Base-by-base conservation (phyloP, 2,113 vertebrate species). In the Eulacestoma nigropectus region DNA sequence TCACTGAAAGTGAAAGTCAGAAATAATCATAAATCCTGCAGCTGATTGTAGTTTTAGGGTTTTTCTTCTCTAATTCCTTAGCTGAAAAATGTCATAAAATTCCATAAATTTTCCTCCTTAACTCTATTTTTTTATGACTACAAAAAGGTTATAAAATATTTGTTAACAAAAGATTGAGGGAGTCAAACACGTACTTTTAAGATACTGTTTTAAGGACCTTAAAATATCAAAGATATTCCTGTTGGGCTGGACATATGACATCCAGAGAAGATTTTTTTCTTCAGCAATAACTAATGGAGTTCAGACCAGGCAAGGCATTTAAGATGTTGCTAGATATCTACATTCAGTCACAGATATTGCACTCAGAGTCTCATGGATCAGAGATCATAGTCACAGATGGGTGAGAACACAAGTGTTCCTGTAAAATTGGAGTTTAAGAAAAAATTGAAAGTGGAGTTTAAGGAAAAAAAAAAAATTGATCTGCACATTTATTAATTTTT, bases 161-260 rank as follows among this genome's bases (percentile, higher is more conserved):
- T 86, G 7, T 53, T 63, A 33, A 30, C 37, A 74, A 53, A 47
- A 67, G 4, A 53, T 6, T 17, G 23, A 60, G 16, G 3, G 44
- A 69, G 3, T 46, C 8, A 50, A 73, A n/a, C 0, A 35, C 0
- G 0, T 37, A 42, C 23, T 82, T 44, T 89, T 89, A 74, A 23
- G 16, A 33, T 41, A 21, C 3, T 22, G 1, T 41, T 69, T 82
- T 72, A 59, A 49, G 21, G 22, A 64, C 10, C 29, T 68, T 82
- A 64, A 85, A 59, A 81, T 64, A 78, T 17, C 35, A 23, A 23
- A 49, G 15, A 53, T 8, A 29, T 35, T 59, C 10, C 13, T 33
- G 4, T 39, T 67, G 49, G 8, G 5, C 18, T 89, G 39, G 29
- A 37, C 6, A 29, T n/a, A 46, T 11, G 59, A 49, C 19, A 77